Evolutionary conservation across 2,113 vertebrate genomes (phyloP).

Genomic region (Festucalex cinctus): DNA sequence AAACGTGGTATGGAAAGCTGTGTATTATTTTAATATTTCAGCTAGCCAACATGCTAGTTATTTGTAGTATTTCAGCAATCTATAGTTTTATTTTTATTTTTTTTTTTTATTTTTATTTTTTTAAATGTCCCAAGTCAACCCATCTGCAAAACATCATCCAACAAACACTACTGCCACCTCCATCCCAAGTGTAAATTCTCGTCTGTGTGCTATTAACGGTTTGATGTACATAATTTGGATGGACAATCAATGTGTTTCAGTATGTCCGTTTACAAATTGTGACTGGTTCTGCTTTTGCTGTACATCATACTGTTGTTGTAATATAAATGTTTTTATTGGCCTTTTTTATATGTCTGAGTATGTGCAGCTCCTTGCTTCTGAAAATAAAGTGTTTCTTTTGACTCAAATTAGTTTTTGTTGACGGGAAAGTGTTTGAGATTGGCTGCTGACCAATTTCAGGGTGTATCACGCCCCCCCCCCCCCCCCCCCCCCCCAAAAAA

Average conservation of each 20-base stretch:
- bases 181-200: constrained; percentile 27
- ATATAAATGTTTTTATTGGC: constrained; percentile 54
- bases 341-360: constrained; percentile 65
- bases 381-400: constrained; percentile 73
- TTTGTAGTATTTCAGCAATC: constrained; percentile 5
- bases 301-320: constrained; percentile 67
- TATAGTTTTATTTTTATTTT: neutral
- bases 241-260: constrained; percentile 56
- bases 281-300: constrained; percentile 55
- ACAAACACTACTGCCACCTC: constrained; percentile 30
- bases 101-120: too few relatives aligned
- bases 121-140: constrained; percentile 7
- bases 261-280: constrained; percentile 61
- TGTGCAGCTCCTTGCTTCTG: constrained; percentile 59
- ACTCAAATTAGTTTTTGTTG: neutral
- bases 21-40: neutral
- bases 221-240: constrained; percentile 49
- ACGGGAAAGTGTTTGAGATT: neutral
- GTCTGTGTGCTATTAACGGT: constrained; percentile 52
- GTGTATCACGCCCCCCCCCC: neutral
- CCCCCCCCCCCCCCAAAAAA: too few relatives aligned
- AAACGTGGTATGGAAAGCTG: neutral
- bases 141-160: constrained; percentile 42
- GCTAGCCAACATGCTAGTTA: neutral
- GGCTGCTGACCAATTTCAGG: neutral